phyloP scores from a whole-genome alignment of 2,888 invertebrate species.

The Agrochola circellaris region DNA sequence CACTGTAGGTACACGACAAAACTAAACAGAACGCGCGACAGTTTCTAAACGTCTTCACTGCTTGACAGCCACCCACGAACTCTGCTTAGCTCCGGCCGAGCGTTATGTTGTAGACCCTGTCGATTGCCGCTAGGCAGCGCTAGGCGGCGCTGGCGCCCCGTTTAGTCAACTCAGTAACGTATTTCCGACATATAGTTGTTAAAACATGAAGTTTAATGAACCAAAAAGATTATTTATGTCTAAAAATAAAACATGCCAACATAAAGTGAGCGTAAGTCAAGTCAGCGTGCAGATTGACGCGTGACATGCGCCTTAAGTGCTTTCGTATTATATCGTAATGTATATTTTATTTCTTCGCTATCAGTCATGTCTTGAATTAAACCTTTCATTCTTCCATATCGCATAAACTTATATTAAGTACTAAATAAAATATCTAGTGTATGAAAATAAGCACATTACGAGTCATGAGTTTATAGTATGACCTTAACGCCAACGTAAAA shows the following conservation, averaged over 20 bases:
- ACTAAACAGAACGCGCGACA: no score
- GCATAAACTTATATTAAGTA: conserved; percentile 28
- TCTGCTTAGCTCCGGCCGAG: no score
- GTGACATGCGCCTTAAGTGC: conserved; percentile 72
- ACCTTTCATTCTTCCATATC: conserved; percentile 42
- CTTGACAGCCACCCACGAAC: no score
- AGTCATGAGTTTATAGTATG: conserved; percentile 13
- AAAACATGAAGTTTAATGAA: conserved; percentile 35
- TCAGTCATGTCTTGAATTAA: conserved; percentile 55
- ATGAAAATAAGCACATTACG: conserved; percentile 24
- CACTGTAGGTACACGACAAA: no score
- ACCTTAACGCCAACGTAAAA: conserved; percentile 23
- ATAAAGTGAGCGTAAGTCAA: conserved; percentile 60
- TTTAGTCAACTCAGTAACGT: no score
- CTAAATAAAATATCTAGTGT: conserved; percentile 26
- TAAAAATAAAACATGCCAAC: conserved; percentile 63
- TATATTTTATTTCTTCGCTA: conserved; percentile 66
- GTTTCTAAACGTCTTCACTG: no score
- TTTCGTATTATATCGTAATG: conserved; percentile 69
- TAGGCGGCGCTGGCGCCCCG: no score
- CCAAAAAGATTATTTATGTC: conserved; percentile 32
- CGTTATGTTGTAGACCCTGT: no score
- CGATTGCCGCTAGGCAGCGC: no score
- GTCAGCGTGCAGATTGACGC: conserved; percentile 68
- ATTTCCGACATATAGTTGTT: conserved; percentile 3